Evolutionary conservation across 2,797 vertebrate genomes (phyloP), one percentile per base, ranked within the genome.

Genomic region (Schizopygopsis malacanthus): DNA sequence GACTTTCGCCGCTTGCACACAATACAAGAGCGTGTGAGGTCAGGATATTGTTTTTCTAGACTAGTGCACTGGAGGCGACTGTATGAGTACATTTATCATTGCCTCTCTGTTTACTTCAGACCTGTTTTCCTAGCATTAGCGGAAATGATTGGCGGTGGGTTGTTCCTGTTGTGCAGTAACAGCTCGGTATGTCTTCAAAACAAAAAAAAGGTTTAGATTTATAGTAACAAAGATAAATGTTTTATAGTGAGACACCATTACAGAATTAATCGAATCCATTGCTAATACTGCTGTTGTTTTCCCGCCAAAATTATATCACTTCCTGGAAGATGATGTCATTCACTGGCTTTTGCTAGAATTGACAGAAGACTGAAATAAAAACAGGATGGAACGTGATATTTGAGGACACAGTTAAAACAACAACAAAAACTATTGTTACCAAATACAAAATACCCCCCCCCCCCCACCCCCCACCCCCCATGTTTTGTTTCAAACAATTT

Each of bases 31-130:
- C 43, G 5, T 82, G 39, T 59, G 41, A 73, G 81, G 70, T 63
- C 71, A 63, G 25, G 41, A 75, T 18, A 75, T 61, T 59, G 67
- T 71, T 82, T 82, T 71, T 82, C 80, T 81, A 67, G 61, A 80
- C 41, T 37, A 67, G 43, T 9, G 25, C 43, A 67, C 39, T 63
- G 39, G 39, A 45, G 77, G 56, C n/a, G 8, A 63, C 45, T 13
- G 16, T 59, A 59, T 5, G 22, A 12, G 52, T 13, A 79, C 61
- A 50, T 72, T 56, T 45, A 82, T 82, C 52, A 82, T 56, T 72
- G 37, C 50, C 33, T 15, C 16, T 59, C 25, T 20, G 2, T 61
- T 80, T 33, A 65, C 41, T 13, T 12, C 59, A 65, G 45, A 79
- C 59, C 10, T 8, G 54, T 47, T 82, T 73, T 28, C 16, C 16